Base-by-base conservation (phyloP, 2,888 invertebrate genomes). In the Clostera curtula region DNA sequence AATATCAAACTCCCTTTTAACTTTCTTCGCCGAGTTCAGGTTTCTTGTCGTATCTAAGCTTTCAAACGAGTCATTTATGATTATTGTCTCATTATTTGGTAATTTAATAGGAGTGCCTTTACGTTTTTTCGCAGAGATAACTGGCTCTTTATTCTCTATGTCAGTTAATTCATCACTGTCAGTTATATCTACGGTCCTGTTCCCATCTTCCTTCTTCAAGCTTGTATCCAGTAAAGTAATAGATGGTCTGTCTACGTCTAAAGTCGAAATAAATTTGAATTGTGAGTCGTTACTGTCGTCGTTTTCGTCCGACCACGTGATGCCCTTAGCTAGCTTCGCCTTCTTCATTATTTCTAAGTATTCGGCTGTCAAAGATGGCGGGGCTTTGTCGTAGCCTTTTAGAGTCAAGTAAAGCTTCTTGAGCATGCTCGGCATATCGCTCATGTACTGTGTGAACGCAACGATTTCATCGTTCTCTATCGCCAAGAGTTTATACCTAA, bases 331-430 rank as follows among this genome's bases (percentile, higher is more conserved):
- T 0, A 87, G 86, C 47, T 89, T 89, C 0, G 87, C 75, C 34
- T 85, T 82, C 37, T 85, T 86, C 43, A 88, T 77, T 0, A 90
- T 52, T 4, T 87, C 85, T 12, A 87, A 61, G 40, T 89, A 90
- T 35, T 89, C 86, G 0, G 69, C 57, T 0, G 82, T 85, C 44
- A 89, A 62, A 0, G 80, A 68, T 0, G 88, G 85, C 0, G 89
- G 87, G 2, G 84, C 76, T 26, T 84, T 83, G 11, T 87, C 87
- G 31, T 87, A 86, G 0, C 88, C 89, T 51, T 85, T 80, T 3
- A 90, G 67, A 0, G 86, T 85, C 7, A 86, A 57, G 46, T 87
- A 89, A 20, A 88, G 79, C 26, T 86, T 85, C 32, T 87, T 86
- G 3, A 89, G 58, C 45, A 87, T 76, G 2, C 52, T 59, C 0